These are phyloP conservation scores for Siderastrea siderea DNA, from an alignment of 92 coral and sea anemone species.

Conservation along the genomic window DNA sequence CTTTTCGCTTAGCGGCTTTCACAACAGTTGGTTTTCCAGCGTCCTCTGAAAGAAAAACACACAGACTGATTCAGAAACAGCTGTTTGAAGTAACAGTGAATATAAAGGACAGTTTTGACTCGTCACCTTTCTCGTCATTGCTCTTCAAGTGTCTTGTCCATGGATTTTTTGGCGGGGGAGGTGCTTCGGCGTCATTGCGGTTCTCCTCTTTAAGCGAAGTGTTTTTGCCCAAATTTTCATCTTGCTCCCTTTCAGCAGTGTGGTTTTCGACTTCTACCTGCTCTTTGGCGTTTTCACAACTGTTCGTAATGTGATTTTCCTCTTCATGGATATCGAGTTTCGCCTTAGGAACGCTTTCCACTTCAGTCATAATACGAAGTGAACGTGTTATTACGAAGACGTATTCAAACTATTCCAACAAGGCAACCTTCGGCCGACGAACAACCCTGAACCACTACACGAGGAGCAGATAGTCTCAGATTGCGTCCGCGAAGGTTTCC, in stretches of 20 bases:
- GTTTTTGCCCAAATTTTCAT: conserved; percentile 62
- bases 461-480: conserved; percentile 86
- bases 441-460: conserved; percentile 93
- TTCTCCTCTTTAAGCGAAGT: conserved; percentile 66
- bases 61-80: conserved; percentile 14
- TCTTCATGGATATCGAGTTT: conserved; percentile 82
- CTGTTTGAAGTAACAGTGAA: not conserved
- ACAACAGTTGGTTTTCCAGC: conserved; percentile 79
- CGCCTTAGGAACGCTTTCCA: conserved; percentile 88
- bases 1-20: conserved; percentile 82
- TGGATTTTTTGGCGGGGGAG: conserved; percentile 93
- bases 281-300: conserved; percentile 27
- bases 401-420: conserved; percentile 84
- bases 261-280: conserved; percentile 53
- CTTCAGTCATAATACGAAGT: conserved; percentile 97
- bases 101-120: not conserved
- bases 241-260: conserved; percentile 41
- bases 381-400: conserved; percentile 77
- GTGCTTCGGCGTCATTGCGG: conserved; percentile 74
- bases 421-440: conserved; percentile 94
- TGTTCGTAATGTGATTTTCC: conserved; percentile 58
- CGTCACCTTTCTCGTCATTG: conserved; percentile 73
- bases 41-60: conserved; percentile 66
- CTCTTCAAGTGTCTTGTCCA: conserved; percentile 90
- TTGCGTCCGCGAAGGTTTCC: conserved; percentile 97